A percentile compares a stretch with the other conserved stretches of the same genome.
Conservation (phyloP, 2,888 invertebrate genomes). For the Euclidia mi region DNA sequence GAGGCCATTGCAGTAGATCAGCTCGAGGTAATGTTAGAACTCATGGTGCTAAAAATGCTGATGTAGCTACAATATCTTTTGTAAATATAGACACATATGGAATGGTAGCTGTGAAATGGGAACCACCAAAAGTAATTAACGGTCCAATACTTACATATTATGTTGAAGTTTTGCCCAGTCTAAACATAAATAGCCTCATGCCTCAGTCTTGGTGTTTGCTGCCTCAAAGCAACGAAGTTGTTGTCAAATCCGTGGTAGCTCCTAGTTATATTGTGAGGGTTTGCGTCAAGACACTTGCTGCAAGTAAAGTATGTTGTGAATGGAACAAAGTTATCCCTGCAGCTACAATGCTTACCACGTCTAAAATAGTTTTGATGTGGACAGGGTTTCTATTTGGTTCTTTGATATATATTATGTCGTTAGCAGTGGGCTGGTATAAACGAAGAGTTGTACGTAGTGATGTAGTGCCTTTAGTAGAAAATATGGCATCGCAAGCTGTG, state of each 20-base stretch:
- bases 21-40: constrained; percentile 76
- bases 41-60: constrained; percentile 65
- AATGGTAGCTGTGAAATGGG: constrained; percentile 72
- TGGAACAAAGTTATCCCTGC: constrained; percentile 33
- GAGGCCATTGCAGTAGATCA: constrained; percentile 72
- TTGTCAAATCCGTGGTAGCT: constrained; percentile 59
- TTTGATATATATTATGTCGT: constrained; percentile 63
- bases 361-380: constrained; percentile 63
- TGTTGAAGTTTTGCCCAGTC: constrained; percentile 74
- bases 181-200: constrained; percentile 51
- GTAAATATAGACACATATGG: constrained; percentile 60
- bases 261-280: constrained; percentile 60
- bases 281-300: constrained; percentile 58
- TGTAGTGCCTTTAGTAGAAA: constrained; percentile 70
- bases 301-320: constrained; percentile 53
- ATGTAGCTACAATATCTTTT: constrained; percentile 64
- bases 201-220: constrained; percentile 74
- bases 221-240: constrained; percentile 54
- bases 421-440: constrained; percentile 59
- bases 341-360: constrained; percentile 17
- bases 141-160: constrained; percentile 79
- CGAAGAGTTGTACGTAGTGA: constrained; percentile 54
- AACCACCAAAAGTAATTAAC: constrained; percentile 73
- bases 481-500: constrained; percentile 54
- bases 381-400: constrained; percentile 69